Conservation (phyloP, 1,140 invertebrate genomes). For the Leptopilina clavipes region DNA sequence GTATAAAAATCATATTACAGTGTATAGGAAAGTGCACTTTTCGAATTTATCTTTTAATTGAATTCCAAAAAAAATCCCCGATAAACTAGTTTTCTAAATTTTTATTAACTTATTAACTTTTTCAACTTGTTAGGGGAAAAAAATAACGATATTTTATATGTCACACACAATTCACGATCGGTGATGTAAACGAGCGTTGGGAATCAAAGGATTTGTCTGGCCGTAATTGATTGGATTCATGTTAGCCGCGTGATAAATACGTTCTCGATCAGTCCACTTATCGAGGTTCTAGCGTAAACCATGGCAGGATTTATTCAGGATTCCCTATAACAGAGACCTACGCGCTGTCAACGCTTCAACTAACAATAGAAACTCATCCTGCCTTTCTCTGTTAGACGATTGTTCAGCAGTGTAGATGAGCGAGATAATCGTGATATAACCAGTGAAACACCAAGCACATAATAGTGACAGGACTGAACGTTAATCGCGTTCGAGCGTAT, state of each 20-base stretch:
- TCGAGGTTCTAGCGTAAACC: constrained; percentile 23
- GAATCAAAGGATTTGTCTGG: constrained; percentile 24
- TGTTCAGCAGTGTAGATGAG: constrained; percentile 49
- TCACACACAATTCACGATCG: background rate
- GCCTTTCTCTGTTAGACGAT: constrained; percentile 42
- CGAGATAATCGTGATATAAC: constrained; percentile 60
- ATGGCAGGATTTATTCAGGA: constrained; percentile 28
- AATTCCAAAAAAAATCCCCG: too few species aligned
- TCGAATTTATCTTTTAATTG: background rate
- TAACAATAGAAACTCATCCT: constrained; percentile 54
- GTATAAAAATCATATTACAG: background rate
- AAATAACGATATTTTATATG: background rate
- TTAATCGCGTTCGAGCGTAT: constrained; percentile 48
- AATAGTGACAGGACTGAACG: constrained; percentile 54
- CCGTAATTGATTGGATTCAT: constrained; percentile 31
- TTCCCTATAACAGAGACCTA: constrained; percentile 51
- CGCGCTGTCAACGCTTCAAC: constrained; percentile 53
- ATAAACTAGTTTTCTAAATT: too few species aligned
- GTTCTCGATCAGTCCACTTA: constrained; percentile 25
- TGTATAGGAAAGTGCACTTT: background rate
- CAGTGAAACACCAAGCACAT: constrained; percentile 56
- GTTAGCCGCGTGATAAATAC: constrained; percentile 29
- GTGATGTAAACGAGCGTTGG: background rate
- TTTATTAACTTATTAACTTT: background rate
- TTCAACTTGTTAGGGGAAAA: background rate